Percentiles rank a stretch among this genome's conserved stretches.
Conservation (phyloP, 2,113 vertebrate species). For the Pogona vitticeps region DNA sequence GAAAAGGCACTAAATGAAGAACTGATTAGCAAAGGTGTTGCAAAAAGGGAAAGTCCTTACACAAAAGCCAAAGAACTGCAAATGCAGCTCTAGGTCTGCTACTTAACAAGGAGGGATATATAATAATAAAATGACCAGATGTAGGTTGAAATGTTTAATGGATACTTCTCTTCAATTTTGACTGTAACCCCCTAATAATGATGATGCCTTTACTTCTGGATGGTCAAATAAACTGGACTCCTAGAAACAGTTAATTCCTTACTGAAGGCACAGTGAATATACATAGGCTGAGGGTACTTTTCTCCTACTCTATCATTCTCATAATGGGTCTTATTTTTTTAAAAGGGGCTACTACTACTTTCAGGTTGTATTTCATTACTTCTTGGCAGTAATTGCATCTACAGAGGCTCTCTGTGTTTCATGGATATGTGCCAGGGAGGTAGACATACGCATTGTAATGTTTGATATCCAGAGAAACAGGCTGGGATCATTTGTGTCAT, state of each 20-base stretch:
- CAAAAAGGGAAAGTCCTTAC: slow-evolving; percentile 61
- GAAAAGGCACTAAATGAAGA: slow-evolving; percentile 58
- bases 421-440: not conserved
- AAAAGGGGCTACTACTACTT: not conserved
- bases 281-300: slow-evolving; percentile 9
- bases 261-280: slow-evolving; percentile 37
- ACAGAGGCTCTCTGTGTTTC: not conserved
- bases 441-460: not conserved
- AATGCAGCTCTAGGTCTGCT: slow-evolving; percentile 65
- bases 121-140: slow-evolving; percentile 59
- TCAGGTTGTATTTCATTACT: not conserved
- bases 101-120: slow-evolving; percentile 55
- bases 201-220: slow-evolving; percentile 48
- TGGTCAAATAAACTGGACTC: slow-evolving; percentile 47
- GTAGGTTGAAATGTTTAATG: slow-evolving; percentile 68
- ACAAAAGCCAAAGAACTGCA: slow-evolving; percentile 61
- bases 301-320: not conserved
- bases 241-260: slow-evolving; percentile 54
- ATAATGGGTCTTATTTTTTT: not conserved
- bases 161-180: slow-evolving; percentile 71
- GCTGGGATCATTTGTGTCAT: not conserved
- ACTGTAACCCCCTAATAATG: slow-evolving; percentile 63
- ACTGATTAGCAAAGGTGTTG: slow-evolving; percentile 64
- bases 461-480: not conserved
- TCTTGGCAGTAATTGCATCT: not conserved